Percentiles rank a stretch among this genome's conserved stretches.
Evolutionary conservation across 2,797 vertebrate species (phyloP).

Genomic region (Semotilus atromaculatus): DNA sequence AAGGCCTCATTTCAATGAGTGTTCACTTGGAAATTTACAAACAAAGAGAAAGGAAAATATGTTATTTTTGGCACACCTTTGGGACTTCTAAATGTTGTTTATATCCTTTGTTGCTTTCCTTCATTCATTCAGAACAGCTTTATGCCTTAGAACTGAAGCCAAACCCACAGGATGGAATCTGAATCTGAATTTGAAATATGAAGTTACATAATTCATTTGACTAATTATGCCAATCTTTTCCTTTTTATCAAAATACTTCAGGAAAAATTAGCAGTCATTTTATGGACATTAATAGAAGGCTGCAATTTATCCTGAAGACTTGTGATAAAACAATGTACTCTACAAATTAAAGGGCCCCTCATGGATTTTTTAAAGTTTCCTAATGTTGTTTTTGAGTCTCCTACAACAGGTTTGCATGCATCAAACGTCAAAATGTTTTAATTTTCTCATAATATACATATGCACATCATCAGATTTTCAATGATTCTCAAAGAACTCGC

Average conservation of each 20-base stretch:
- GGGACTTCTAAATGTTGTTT: constrained; percentile 26
- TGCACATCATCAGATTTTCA: no score
- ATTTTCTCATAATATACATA: no score
- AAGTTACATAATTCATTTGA: background rate
- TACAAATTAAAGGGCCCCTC: no score
- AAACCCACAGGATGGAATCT: background rate
- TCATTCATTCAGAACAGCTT: background rate
- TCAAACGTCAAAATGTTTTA: no score
- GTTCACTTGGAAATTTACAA: constrained; percentile 22
- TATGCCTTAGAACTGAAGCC: background rate
- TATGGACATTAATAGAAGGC: no score
- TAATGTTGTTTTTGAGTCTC: no score
- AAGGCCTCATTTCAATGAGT: constrained; percentile 7
- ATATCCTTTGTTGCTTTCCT: constrained; percentile 16
- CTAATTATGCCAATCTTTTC: background rate
- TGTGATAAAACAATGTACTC: no score
- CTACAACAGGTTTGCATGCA: no score
- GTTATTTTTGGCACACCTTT: constrained; percentile 5
- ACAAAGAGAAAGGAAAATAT: constrained; percentile 14
- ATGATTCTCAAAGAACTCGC: no score
- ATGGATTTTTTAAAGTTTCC: no score
- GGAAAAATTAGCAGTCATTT: background rate
- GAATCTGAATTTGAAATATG: no score
- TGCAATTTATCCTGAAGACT: no score
- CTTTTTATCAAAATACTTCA: background rate